Percentiles rank a stretch among this genome's conserved stretches.
Evolutionary conservation across 2,797 vertebrate species (phyloP).

Genomic region (Orientallactaga sibirica): DNA sequence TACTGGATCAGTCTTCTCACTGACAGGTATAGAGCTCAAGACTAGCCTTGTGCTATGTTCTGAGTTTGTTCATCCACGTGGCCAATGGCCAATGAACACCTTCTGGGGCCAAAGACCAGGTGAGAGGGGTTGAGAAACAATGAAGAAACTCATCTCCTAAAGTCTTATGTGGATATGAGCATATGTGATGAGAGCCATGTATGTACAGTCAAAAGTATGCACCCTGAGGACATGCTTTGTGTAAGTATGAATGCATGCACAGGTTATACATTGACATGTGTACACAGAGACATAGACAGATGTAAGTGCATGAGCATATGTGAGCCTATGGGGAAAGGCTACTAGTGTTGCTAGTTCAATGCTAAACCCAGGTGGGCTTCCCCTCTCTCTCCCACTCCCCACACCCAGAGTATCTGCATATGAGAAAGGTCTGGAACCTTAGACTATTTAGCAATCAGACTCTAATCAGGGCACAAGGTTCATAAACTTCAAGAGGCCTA

Average conservation of each 20-base stretch:
- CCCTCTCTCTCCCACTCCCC: not conserved
- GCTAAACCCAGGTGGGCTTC: no score
- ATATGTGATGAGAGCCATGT: fast-evolving
- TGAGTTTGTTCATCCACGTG: not conserved
- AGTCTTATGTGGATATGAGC: not conserved
- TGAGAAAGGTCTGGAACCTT: not conserved
- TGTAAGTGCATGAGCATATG: not conserved
- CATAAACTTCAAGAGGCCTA: not conserved
- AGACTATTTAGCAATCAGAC: not conserved
- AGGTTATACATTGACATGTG: not conserved
- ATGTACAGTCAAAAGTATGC: not conserved
- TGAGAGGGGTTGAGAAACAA: not conserved
- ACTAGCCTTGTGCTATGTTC: not conserved
- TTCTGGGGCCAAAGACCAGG: not conserved
- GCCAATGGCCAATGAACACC: not conserved
- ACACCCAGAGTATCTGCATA: no score
- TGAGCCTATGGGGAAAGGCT: no score
- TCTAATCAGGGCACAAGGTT: not conserved
- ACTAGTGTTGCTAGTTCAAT: not conserved
- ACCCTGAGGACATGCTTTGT: not conserved
- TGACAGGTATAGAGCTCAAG: not conserved
- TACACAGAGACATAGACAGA: not conserved
- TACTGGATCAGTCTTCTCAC: not conserved
- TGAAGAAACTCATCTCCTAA: not conserved
- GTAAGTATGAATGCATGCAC: not conserved